Percentiles rank a stretch among this genome's conserved stretches.
These are phyloP conservation scores for Anguilla obscura DNA, from an alignment of 2,797 vertebrate species.

Conservation along the genomic window DNA sequence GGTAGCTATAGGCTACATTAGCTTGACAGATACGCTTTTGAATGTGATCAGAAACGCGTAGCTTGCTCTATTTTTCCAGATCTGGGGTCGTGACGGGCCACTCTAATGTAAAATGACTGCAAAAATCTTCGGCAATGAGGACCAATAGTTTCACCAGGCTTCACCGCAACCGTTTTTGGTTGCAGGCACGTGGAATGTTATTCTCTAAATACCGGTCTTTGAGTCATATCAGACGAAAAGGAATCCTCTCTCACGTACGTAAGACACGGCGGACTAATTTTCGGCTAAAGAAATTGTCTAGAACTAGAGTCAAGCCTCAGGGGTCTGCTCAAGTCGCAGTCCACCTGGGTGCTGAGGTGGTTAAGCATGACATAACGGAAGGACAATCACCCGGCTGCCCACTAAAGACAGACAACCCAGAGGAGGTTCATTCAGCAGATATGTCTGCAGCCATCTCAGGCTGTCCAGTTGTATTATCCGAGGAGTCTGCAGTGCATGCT, in stretches of 20 bases:
- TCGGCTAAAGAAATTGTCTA: background rate
- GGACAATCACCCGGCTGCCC: background rate
- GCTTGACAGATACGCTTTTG: too few species aligned
- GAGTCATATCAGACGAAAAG: slow-evolving; percentile 42
- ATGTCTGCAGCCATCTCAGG: background rate
- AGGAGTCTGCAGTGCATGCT: background rate
- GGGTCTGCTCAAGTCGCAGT: background rate
- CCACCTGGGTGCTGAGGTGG: background rate
- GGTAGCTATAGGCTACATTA: too few species aligned
- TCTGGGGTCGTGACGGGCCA: slow-evolving; percentile 72
- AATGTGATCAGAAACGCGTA: background rate
- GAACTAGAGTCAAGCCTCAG: background rate
- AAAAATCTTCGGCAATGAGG: slow-evolving; percentile 61
- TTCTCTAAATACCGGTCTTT: slow-evolving; percentile 62
- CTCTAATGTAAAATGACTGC: slow-evolving; percentile 70
- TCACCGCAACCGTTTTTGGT: slow-evolving; percentile 65
- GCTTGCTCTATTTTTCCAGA: slow-evolving; percentile 36
- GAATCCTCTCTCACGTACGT: background rate
- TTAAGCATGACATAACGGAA: background rate
- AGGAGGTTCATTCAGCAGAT: background rate
- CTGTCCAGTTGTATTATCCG: background rate
- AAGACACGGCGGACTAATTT: background rate
- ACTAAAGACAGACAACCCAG: background rate
- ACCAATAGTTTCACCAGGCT: slow-evolving; percentile 58
- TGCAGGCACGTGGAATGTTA: slow-evolving; percentile 54